A percentile compares a stretch with the other conserved stretches of the same genome.
Evolutionary conservation across 2,888 invertebrate genomes (phyloP).

Genomic region (Nesidiocoris tenuis): DNA sequence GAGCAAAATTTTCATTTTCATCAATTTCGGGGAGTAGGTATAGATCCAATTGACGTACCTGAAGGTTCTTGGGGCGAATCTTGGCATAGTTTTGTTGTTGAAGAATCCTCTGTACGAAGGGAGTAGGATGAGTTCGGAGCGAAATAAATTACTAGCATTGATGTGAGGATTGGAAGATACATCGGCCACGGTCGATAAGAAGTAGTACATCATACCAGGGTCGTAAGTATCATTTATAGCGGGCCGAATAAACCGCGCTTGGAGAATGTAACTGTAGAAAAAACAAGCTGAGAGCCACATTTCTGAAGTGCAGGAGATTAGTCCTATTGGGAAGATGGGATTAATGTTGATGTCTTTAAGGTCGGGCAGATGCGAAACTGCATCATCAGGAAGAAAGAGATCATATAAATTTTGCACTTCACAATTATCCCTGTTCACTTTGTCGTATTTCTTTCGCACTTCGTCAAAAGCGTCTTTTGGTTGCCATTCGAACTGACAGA

Average conservation of each 20-base stretch:
- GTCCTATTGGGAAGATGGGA: constrained; percentile 87
- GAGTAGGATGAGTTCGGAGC: constrained; percentile 92
- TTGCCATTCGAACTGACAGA: constrained; percentile 87
- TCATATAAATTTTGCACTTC: constrained; percentile 81
- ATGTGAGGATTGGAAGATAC: constrained; percentile 89
- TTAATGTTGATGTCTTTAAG: constrained; percentile 93
- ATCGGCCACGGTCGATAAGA: constrained; percentile 91
- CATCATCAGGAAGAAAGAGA: constrained; percentile 76
- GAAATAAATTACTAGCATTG: constrained; percentile 89
- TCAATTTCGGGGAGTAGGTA: too few species aligned
- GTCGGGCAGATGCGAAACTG: constrained; percentile 88
- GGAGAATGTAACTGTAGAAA: constrained; percentile 92
- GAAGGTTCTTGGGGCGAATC: constrained; percentile 91
- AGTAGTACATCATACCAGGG: constrained; percentile 98
- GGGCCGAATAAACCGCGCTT: constrained; percentile 84
- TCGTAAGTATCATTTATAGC: constrained; percentile 91
- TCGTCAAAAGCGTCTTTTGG: constrained; percentile 85
- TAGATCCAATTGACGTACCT: constrained; percentile 53
- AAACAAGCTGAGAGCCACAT: constrained; percentile 95
- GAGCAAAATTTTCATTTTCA: too few species aligned
- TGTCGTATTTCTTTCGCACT: constrained; percentile 78
- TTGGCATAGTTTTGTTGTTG: constrained; percentile 92
- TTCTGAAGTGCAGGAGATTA: constrained; percentile 96
- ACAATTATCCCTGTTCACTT: constrained; percentile 84
- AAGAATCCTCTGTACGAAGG: constrained; percentile 93